phyloP scores from a whole-genome alignment of 2,113 vertebrate species.

The Neogale vison region DNA sequence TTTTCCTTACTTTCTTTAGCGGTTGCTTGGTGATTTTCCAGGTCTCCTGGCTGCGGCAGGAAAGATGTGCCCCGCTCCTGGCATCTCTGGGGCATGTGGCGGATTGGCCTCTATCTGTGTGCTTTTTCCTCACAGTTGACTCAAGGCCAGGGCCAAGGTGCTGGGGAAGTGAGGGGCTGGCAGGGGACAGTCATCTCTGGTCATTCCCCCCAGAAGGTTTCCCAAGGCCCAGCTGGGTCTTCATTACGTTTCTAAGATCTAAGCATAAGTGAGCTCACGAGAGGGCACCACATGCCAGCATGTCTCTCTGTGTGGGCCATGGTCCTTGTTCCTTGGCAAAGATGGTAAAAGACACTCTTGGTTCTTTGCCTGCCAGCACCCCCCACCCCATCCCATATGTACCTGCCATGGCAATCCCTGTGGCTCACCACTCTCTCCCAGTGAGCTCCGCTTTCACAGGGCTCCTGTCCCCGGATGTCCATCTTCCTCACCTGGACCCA shows the following conservation, averaged over 20 bases:
- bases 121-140: neutral
- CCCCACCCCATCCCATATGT: accelerated
- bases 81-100: accelerated
- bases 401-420: accelerated
- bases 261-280: neutral
- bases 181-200: neutral
- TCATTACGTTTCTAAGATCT: neutral
- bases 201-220: neutral
- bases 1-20: neutral
- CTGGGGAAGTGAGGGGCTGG: neutral
- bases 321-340: neutral
- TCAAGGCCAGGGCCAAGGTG: neutral
- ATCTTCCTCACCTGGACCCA: neutral
- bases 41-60: neutral
- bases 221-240: neutral
- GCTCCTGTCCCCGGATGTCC: accelerated
- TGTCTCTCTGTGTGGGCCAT: neutral
- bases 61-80: neutral
- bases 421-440: too few relatives aligned
- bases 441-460: neutral
- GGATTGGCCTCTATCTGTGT: neutral
- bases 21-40: neutral
- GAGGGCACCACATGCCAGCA: neutral
- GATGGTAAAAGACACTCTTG: accelerated
- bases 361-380: accelerated